Base-by-base conservation (phyloP, 2,797 vertebrate species). In the Acipenser oxyrinchus region DNA sequence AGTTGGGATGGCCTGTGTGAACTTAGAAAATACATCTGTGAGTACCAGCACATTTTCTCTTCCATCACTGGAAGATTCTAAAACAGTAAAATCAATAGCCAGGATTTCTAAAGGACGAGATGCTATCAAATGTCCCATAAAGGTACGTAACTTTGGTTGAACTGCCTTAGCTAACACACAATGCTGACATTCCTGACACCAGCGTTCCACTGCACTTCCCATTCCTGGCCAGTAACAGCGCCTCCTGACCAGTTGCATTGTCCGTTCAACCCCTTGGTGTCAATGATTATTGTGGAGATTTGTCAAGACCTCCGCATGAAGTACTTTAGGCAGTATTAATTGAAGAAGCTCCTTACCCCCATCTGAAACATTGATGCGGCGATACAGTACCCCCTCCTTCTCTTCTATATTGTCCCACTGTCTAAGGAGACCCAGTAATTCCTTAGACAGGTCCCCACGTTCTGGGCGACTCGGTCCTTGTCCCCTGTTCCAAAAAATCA, bases 211-310 rank as follows among this genome's bases (percentile, higher is more conserved):
- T 63, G 48, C 62, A 49, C 62, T 1, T 23, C 23, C 23, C 73
- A 72, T 73, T 1, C 64, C 50, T 6, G 67, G 68, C 66, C 69
- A 73, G 6, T 67, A 74, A 12, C 74, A 72, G 0, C 50, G 0
- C 7, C 23, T 18, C 0, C 58, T 4, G 1, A 69, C 8, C 0
- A 74, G 12, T 1, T 59, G 63, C 0, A 60, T 50, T 0, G 70
- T 75, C 4, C 37, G 12, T 11, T 73, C 66, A 0, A 71, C 49
- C 0, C 71, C 69, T 9, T 76, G 74, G 11, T 74, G 69, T 0
- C 68, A 69, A 50, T 74, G 74, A 6, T 49, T 18, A 5, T 75
- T n/a, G 7, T 70, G 76, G 0, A 76, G 9, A 12, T 70, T 62
- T 0, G 9, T 51, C 3, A 74, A 7, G 3, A 67, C 53, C 1